A percentile compares a stretch with the other conserved stretches of the same genome.
These are phyloP conservation scores for Loripinus fragilis DNA, from an alignment of 2,888 invertebrate genomes.

Conservation along the genomic window DNA sequence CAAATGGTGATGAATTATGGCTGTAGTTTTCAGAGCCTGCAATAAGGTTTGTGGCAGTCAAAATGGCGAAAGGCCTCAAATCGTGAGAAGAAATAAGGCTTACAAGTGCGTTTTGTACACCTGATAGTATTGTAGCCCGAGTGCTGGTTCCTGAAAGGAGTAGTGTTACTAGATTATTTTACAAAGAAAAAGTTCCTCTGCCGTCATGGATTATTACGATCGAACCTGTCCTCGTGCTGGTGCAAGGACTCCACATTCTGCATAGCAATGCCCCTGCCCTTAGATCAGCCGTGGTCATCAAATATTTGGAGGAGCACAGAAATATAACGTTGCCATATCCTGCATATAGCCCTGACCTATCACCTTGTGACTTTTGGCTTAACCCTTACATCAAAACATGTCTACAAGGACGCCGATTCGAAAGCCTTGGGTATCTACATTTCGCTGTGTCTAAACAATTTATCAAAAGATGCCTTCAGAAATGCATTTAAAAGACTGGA, in stretches of 20 bases:
- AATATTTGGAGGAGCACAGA: background rate
- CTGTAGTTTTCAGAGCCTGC: slow-evolving; percentile 13
- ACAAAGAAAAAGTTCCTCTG: slow-evolving; percentile 17
- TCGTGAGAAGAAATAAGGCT: background rate
- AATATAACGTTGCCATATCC: slow-evolving; percentile 20
- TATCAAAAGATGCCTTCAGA: slow-evolving; percentile 14
- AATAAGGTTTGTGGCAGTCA: slow-evolving; percentile 9
- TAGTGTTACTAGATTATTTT: slow-evolving; percentile 19
- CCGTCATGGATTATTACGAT: background rate
- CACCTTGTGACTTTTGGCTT: background rate
- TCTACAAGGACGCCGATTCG: slow-evolving; percentile 1
- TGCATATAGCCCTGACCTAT: slow-evolving; percentile 14
- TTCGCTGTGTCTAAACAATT: slow-evolving; percentile 13
- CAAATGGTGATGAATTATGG: slow-evolving; percentile 13
- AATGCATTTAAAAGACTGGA: slow-evolving; percentile 17
- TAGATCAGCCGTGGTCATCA: slow-evolving; percentile 8
- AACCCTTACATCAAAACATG: slow-evolving; percentile 9
- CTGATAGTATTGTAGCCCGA: slow-evolving; percentile 7
- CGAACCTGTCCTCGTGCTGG: background rate
- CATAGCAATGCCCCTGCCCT: background rate
- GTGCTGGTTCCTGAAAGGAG: slow-evolving; percentile 7
- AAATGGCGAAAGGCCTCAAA: slow-evolving; percentile 1
- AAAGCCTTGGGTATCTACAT: slow-evolving; percentile 1
- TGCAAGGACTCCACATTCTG: slow-evolving; percentile 3
- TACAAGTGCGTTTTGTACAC: slow-evolving; percentile 10